Percentiles rank a stretch among this genome's conserved stretches.
phyloP scores from a whole-genome alignment of 53 echinoderm and acorn worm genomes.

The Stichopus horrens region DNA sequence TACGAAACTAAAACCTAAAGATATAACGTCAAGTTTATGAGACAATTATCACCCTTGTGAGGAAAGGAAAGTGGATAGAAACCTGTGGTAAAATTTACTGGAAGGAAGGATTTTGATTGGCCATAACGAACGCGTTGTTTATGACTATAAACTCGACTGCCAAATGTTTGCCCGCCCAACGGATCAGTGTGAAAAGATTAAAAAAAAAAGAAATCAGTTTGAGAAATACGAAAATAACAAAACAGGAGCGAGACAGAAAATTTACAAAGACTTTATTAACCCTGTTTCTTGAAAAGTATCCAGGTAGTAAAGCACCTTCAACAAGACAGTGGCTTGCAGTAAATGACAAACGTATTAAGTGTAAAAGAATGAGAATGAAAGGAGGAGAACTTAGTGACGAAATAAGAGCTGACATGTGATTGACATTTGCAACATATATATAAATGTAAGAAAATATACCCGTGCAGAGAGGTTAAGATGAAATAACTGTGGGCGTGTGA shows the following conservation, averaged over 20 bases:
- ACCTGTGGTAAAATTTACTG: background rate
- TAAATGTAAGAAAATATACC: too few relatives aligned
- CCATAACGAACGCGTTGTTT: background rate
- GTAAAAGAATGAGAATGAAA: background rate
- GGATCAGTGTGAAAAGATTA: background rate
- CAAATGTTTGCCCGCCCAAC: background rate
- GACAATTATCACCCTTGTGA: background rate
- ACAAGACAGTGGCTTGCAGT: background rate
- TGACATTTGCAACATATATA: too few relatives aligned
- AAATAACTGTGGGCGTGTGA: too few relatives aligned
- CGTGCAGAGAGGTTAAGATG: too few relatives aligned
- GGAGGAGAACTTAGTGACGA: too few relatives aligned
- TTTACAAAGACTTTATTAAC: background rate
- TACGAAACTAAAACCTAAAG: background rate
- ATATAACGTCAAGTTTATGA: background rate
- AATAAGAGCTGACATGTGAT: too few relatives aligned
- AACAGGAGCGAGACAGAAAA: background rate
- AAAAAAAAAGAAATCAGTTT: background rate
- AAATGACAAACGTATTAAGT: constrained; percentile 4
- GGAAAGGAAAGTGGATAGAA: background rate
- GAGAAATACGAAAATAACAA: background rate
- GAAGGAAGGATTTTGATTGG: background rate
- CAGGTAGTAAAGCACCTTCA: background rate
- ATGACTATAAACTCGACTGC: background rate
- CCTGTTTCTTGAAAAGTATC: background rate